Evolutionary conservation across 92 coral and sea anemone species (phyloP).

Genomic region (Bergia sp.): DNA sequence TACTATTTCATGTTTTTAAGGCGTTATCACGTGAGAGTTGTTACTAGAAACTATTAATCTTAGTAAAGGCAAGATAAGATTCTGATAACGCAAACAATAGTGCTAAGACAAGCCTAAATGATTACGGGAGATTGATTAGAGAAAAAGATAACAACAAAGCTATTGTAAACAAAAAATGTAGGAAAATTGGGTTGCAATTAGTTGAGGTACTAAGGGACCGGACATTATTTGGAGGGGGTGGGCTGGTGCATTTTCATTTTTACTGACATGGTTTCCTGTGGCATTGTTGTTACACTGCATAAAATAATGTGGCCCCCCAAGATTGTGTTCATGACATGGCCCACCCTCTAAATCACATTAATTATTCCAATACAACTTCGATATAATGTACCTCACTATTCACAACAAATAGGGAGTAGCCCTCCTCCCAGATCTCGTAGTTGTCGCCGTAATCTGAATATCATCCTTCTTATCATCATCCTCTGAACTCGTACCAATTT

Average conservation of each 20-base stretch:
- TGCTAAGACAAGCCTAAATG: too few species aligned
- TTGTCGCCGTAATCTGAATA: conserved; percentile 60
- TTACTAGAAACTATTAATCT: too few species aligned
- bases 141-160: too few species aligned
- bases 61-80: too few species aligned
- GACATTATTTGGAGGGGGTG: conserved; percentile 5
- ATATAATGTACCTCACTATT: conserved; percentile 33
- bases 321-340: background rate
- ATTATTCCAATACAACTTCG: conserved; percentile 41
- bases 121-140: too few species aligned
- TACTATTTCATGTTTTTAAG: too few species aligned
- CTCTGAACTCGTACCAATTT: conserved; percentile 55
- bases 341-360: conserved; percentile 44
- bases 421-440: conserved; percentile 65
- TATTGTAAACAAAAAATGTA: too few species aligned
- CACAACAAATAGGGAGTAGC: conserved; percentile 66
- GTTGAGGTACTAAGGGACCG: background rate
- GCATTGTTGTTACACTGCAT: conserved; percentile 32
- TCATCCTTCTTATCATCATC: conserved; percentile 58
- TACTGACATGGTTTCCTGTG: conserved; percentile 22
- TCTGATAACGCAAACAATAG: too few species aligned
- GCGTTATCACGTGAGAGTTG: too few species aligned
- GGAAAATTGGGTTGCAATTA: too few species aligned
- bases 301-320: conserved; percentile 27
- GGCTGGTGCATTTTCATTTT: conserved; percentile 22